Evolutionary conservation across 2,113 vertebrate genomes (phyloP).

Genomic region (Chrysochloris asiatica): DNA sequence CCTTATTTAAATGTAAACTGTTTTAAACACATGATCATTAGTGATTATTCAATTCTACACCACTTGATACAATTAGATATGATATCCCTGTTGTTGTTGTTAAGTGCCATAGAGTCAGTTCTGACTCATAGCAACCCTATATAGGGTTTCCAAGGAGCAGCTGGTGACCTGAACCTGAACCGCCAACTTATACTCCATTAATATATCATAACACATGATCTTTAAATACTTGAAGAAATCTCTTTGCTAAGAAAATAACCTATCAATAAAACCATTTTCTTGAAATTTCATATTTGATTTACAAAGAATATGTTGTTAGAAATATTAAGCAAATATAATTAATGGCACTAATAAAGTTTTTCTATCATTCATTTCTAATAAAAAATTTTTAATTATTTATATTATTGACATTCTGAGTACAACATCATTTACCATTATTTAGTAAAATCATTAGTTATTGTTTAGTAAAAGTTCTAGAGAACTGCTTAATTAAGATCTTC

Average conservation of each 20-base stretch:
- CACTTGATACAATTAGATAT: background rate
- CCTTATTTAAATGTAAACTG: background rate
- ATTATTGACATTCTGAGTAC: background rate
- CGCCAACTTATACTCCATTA: conserved; percentile 32
- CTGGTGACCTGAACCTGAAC: background rate
- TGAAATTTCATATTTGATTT: background rate
- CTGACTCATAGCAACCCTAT: too few species aligned
- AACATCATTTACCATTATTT: conserved; percentile 3
- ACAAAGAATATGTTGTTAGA: conserved; percentile 17
- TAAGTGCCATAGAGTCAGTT: too few species aligned
- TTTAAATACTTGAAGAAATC: conserved; percentile 5
- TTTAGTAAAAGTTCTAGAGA: conserved; percentile 29
- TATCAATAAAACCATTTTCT: conserved; percentile 29
- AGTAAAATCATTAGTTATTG: conserved; percentile 35
- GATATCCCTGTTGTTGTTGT: too few species aligned
- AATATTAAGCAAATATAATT: background rate
- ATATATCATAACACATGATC: conserved; percentile 31
- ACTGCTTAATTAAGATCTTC: background rate
- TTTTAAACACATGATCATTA: background rate
- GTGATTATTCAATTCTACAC: background rate
- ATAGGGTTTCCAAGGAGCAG: too few species aligned
- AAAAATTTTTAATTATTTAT: conserved; percentile 38
- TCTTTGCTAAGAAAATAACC: conserved; percentile 52
- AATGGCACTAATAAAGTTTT: background rate
- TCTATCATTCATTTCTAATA: conserved; percentile 21